Evolutionary conservation across 2,797 vertebrate species (phyloP).

Genomic region (Mus caroli): DNA sequence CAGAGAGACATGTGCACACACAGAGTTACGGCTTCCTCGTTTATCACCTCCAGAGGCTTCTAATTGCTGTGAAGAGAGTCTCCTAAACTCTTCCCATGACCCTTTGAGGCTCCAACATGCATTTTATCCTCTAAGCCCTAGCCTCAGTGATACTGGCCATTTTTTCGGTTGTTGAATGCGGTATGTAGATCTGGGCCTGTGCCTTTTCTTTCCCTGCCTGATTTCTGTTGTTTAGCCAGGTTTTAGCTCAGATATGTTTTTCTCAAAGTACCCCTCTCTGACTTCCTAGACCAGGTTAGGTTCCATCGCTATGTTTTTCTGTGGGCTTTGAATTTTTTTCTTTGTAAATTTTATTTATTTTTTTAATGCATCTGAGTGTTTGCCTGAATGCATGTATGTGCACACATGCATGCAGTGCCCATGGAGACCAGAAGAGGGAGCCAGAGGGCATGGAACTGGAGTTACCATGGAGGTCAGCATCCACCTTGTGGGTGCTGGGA

Average conservation of each 20-base stretch:
- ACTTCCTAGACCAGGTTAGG: not conserved
- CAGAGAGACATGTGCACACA: not conserved
- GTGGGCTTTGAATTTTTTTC: conserved; percentile 33
- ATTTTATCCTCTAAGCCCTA: not conserved
- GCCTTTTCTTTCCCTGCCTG: not conserved
- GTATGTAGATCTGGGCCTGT: not conserved
- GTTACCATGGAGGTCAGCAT: not conserved
- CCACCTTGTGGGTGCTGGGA: not conserved
- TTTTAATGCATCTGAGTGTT: not conserved
- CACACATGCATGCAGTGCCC: not conserved
- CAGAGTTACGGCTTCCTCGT: not conserved
- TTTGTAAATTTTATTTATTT: not conserved
- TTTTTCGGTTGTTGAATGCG: not conserved
- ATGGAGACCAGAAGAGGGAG: not conserved
- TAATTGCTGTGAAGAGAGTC: not conserved
- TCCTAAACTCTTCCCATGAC: not conserved
- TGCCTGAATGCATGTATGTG: not conserved
- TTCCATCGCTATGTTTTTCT: not conserved
- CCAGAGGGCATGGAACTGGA: not conserved
- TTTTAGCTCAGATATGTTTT: conserved; percentile 9
- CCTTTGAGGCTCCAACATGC: not conserved
- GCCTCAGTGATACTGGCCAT: not conserved
- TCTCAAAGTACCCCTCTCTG: not conserved
- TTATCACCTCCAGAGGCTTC: not conserved
- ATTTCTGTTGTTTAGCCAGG: conserved; percentile 1